Evolutionary conservation across 2,113 vertebrate species (phyloP), one percentile per base, ranked within the genome.

Genomic region (Tetraodon nigroviridis): DNA sequence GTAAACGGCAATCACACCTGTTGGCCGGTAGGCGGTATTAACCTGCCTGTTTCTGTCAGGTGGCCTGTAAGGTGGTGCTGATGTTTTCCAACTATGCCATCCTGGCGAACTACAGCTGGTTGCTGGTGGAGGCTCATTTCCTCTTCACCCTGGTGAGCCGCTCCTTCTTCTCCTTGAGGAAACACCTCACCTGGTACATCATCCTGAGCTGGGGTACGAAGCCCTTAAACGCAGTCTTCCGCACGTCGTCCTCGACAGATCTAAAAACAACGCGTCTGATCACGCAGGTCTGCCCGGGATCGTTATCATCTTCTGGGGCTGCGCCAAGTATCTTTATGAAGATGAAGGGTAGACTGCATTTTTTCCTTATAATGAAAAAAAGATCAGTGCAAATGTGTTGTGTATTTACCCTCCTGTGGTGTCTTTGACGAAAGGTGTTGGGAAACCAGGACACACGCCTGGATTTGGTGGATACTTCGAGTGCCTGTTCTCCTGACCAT

Each of bases 31-130:
- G 44, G n/a, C n/a, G 44, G 44, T 17, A n/a, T 2, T 46, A 0
- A 37, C 32, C 10, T 37, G 12, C 8, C 32, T 37, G 6, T 37
- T 37, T 37, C 32, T 37, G 32, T 7, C 86, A 99, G 96, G 89
- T 78, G 68, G 90, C 88, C 4, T 98, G 95, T 64, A 97, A 96
- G 80, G 84, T 92, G n/a, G 90, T 92, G 61, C 85, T 98, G 89
- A 83, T 93, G 78, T 92, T 95, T 73, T 94, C 94, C 75, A 94
- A 98, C 82, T 98, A 96, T 78, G 94, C 93, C 84, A 96, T 96
- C 82, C 79, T 98, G 90, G 93, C 93, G 18, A 98, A 98, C 88
- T 98, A 95, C 75, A 93, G 92, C 87, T 98, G 96, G 96, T 86
- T 98, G 75, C 88, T 98, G 1, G 92, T 93, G 47, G 96, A 98